phyloP scores from a whole-genome alignment of 2,888 invertebrate genomes.

The Melieria omissa region DNA sequence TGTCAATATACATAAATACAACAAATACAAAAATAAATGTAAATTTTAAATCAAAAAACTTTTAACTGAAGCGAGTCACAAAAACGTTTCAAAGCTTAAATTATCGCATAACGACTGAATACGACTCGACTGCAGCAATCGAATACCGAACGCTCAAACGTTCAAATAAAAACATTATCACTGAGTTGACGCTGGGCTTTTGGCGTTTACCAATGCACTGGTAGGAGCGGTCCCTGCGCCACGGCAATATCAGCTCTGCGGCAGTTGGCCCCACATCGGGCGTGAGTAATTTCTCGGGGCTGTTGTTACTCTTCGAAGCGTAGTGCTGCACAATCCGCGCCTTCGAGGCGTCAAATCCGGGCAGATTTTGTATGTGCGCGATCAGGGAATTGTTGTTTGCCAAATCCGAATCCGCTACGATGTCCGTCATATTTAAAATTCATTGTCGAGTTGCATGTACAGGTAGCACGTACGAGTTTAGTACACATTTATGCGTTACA shows the following conservation, averaged over 20 bases:
- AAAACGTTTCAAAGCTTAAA: no score
- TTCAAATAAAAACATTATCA: no score
- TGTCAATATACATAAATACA: no score
- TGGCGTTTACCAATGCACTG: constrained; percentile 74
- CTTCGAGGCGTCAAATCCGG: constrained; percentile 77
- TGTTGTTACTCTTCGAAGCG: constrained; percentile 62
- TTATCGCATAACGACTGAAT: no score
- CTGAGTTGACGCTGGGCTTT: not conserved
- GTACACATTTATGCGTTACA: constrained; percentile 1
- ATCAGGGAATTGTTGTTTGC: constrained; percentile 78
- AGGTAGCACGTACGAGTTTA: not conserved
- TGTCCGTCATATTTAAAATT: not conserved
- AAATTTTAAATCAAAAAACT: no score
- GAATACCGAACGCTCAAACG: no score
- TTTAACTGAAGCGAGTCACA: no score
- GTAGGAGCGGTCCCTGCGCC: constrained; percentile 82
- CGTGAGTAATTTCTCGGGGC: constrained; percentile 61
- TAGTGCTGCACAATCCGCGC: constrained; percentile 78
- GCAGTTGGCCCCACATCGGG: constrained; percentile 77
- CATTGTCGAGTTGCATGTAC: no score
- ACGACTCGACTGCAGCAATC: no score
- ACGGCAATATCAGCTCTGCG: constrained; percentile 85
- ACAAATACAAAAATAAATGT: no score
- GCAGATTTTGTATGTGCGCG: constrained; percentile 76
- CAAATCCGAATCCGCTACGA: constrained; percentile 66